Evolutionary conservation across 2,888 invertebrate species (phyloP).

Genomic region (Hanleya hanleyi): DNA sequence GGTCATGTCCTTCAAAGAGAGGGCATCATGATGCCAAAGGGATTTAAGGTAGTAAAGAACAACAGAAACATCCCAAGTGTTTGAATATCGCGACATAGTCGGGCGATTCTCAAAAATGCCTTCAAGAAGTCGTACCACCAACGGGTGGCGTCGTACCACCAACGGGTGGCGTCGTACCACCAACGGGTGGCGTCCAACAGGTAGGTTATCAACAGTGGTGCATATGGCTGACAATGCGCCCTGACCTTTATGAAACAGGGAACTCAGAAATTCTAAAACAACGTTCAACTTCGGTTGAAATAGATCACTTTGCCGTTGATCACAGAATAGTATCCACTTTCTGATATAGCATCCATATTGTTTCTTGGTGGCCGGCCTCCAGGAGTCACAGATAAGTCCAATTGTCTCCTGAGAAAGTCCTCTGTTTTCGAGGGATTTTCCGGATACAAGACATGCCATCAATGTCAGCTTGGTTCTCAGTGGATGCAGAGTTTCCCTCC

Average conservation of each 20-base stretch:
- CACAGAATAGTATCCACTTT: conserved; percentile 17
- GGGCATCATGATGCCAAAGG: background rate
- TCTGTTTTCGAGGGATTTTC: conserved; percentile 11
- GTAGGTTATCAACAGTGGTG: background rate
- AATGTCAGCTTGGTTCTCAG: conserved; percentile 6
- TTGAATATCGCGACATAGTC: background rate
- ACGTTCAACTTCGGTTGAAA: background rate
- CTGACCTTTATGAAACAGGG: conserved; percentile 7
- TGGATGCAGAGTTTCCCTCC: conserved; percentile 6
- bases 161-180: too few relatives aligned
- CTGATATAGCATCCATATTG: conserved; percentile 15
- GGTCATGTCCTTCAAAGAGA: conserved; percentile 10
- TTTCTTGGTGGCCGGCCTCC: background rate
- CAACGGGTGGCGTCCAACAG: conserved; percentile 2
- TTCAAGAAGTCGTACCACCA: too few relatives aligned
- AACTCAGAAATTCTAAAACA: conserved; percentile 19
- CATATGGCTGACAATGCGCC: conserved; percentile 9
- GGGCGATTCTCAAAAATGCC: conserved; percentile 2
- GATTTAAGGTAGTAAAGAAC: conserved; percentile 6
- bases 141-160: too few relatives aligned
- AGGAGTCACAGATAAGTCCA: conserved; percentile 15
- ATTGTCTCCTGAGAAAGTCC: conserved; percentile 12
- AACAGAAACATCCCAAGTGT: conserved; percentile 17
- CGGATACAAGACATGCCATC: conserved; percentile 27
- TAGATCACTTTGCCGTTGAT: conserved; percentile 1